These are phyloP conservation scores for Gobius niger DNA, from an alignment of 2,113 vertebrate species.

Conservation along the genomic window DNA sequence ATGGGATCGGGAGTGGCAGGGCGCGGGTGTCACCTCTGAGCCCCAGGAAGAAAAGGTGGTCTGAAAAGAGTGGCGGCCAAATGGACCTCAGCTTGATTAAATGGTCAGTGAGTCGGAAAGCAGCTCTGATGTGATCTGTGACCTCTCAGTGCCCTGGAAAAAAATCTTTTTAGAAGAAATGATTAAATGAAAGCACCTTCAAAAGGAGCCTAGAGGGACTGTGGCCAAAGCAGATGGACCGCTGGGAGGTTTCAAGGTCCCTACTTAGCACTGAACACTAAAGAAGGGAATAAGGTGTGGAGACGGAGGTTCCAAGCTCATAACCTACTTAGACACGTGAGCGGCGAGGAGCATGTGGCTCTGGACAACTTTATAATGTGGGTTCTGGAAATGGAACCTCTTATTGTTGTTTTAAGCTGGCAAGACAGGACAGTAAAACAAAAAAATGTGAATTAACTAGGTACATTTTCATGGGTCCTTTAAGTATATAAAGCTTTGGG, in stretches of 20 bases:
- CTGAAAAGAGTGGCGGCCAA: constrained; percentile 70
- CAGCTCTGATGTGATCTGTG: constrained; percentile 86
- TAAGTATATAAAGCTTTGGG: no score
- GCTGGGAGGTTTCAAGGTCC: constrained; percentile 61
- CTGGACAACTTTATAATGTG: not conserved
- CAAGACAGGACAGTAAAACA: not conserved
- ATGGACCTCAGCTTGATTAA: constrained; percentile 89
- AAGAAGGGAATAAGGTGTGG: constrained; percentile 44
- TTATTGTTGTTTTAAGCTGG: not conserved
- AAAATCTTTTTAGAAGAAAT: constrained; percentile 76
- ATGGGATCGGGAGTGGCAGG: constrained; percentile 73
- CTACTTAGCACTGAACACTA: constrained; percentile 65
- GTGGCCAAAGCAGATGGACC: constrained; percentile 57
- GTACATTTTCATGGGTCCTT: no score
- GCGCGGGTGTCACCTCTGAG: constrained; percentile 80
- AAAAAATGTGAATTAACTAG: no score
- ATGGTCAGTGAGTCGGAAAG: constrained; percentile 89
- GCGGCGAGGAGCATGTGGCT: not conserved
- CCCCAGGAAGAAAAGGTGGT: constrained; percentile 79
- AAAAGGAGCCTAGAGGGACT: constrained; percentile 72
- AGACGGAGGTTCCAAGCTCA: constrained; percentile 45
- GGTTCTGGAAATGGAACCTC: not conserved
- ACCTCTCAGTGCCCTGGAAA: constrained; percentile 70
- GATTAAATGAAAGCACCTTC: constrained; percentile 84
- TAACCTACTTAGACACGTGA: constrained; percentile 49